Base-by-base conservation (phyloP, 2,888 invertebrate species). In the Cephus spinipes region DNA sequence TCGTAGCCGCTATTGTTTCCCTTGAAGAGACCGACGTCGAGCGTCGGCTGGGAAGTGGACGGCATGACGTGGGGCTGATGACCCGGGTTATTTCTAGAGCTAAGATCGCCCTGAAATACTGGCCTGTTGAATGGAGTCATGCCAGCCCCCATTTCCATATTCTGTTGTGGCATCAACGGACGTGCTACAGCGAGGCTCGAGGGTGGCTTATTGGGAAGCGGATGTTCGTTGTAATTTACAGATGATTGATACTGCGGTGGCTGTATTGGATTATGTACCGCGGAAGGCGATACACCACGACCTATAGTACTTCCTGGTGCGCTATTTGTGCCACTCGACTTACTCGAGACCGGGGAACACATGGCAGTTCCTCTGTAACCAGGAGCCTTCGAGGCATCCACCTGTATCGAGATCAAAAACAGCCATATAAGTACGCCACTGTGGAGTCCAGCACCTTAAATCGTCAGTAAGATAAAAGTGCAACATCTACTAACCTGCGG, bases 321-420 rank as follows among this genome's bases (percentile, higher is more conserved):
- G 73, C 83, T 88, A 68, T 77, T 93, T 30, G 93, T 93, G 76
- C 92, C 93, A 79, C 92, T 93, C 1, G 94, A 92, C 83, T 94
- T 94, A 71, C 94, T 94, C 1, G 94, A 94, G 3, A 95, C 95
- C 0, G 97, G 97, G 11, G 96, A 96, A 90, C 96, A 96, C 82
- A 96, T 94, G 73, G 95, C 94, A 75, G 94, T 95, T 76, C 96
- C 97, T 87, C 97, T 94, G 91, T 98, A 98, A 0, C 98, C 98
- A 0, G 98, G 98, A 79, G 98, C 98, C 92, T 98, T 98, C 73
- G 97, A 95, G 6, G 96, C 96, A 92, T 98, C 97, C 81, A 95
- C 97, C 93, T 95, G 92, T 33, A 79, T 77, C 55, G 30, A 31
- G 33, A 73, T 40, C 15, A 77, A 76, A 68, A 77, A 55, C 9